Evolutionary conservation across 2,797 vertebrate species (phyloP).

Genomic region (Melanotaenia nigrans): DNA sequence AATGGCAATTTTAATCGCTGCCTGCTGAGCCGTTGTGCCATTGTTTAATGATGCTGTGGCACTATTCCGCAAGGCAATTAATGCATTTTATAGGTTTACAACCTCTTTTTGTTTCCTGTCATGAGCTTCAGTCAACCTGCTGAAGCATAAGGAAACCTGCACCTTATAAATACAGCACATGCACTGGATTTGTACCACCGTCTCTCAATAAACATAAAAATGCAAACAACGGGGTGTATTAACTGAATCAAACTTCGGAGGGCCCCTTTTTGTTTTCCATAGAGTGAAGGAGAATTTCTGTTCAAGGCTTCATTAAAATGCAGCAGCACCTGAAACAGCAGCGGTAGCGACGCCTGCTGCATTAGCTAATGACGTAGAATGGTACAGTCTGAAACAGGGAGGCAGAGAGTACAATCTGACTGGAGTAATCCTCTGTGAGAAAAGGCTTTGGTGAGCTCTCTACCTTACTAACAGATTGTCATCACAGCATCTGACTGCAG

Average conservation of each 20-base stretch:
- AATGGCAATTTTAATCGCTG: constrained; percentile 61
- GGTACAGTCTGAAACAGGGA: background rate
- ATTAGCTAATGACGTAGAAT: constrained; percentile 22
- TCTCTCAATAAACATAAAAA: background rate
- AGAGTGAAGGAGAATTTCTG: constrained; percentile 32
- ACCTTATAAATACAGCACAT: too few species aligned
- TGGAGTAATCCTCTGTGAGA: too few species aligned
- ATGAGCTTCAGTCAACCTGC: constrained; percentile 30
- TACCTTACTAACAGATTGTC: too few species aligned
- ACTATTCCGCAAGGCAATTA: constrained; percentile 21
- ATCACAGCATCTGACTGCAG: too few species aligned
- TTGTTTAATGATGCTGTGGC: constrained; percentile 56
- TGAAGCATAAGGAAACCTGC: background rate
- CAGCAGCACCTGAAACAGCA: constrained; percentile 7
- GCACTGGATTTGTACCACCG: too few species aligned
- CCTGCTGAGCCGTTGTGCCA: constrained; percentile 42
- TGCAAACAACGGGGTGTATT: background rate
- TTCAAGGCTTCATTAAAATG: constrained; percentile 19
- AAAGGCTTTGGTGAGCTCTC: too few species aligned
- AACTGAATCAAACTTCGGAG: constrained; percentile 26
- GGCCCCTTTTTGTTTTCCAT: background rate
- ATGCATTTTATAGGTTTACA: constrained; percentile 33
- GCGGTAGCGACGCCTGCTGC: constrained; percentile 4
- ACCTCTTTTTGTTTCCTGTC: constrained; percentile 22
- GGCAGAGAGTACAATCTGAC: too few species aligned